Percentiles rank a stretch among this genome's conserved stretches.
Conservation (phyloP, 2,797 vertebrate genomes). For the Hippoglossus hippoglossus region DNA sequence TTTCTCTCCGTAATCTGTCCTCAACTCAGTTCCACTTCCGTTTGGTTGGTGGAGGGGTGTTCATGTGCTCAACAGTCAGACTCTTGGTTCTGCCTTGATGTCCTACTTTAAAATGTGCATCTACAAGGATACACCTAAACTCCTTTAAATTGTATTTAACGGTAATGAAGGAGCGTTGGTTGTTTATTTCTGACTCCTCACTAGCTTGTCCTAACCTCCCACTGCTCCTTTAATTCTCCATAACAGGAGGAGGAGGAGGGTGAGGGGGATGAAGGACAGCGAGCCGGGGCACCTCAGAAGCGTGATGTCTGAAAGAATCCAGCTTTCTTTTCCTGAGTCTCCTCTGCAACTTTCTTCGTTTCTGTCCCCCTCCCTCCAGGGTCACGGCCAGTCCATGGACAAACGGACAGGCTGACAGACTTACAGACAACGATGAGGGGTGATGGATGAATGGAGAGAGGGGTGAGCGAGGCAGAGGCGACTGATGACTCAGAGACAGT, state of each 20-base stretch:
- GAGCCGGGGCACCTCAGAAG: conserved; percentile 62
- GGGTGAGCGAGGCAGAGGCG: conserved; percentile 56
- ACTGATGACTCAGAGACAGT: conserved; percentile 60
- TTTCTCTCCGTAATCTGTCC: conserved; percentile 51
- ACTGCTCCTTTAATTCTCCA: conserved; percentile 78
- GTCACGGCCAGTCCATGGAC: conserved; percentile 84
- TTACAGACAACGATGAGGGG: conserved; percentile 36
- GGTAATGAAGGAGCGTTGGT: conserved; percentile 13
- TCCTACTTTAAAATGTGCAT: conserved; percentile 35
- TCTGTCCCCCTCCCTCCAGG: conserved; percentile 80
- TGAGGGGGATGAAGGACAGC: conserved; percentile 68
- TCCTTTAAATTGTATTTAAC: conserved; percentile 19
- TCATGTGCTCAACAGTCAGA: conserved; percentile 67
- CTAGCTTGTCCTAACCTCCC: conserved; percentile 52
- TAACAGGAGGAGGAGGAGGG: conserved; percentile 66
- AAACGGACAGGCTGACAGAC: conserved; percentile 39
- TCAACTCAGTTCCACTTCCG: conserved; percentile 56
- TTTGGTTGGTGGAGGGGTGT: conserved; percentile 46
- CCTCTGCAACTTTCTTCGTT: conserved; percentile 70
- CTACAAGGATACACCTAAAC: conserved; percentile 4
- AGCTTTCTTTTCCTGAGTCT: conserved; percentile 64
- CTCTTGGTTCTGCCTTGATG: conserved; percentile 30
- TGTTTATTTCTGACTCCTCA: conserved; percentile 34
- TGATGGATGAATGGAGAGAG: conserved; percentile 53
- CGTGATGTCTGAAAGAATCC: conserved; percentile 71